These are phyloP conservation scores for Leptobrachium leishanense DNA, from an alignment of 2,113 vertebrate genomes.

Conservation along the genomic window DNA sequence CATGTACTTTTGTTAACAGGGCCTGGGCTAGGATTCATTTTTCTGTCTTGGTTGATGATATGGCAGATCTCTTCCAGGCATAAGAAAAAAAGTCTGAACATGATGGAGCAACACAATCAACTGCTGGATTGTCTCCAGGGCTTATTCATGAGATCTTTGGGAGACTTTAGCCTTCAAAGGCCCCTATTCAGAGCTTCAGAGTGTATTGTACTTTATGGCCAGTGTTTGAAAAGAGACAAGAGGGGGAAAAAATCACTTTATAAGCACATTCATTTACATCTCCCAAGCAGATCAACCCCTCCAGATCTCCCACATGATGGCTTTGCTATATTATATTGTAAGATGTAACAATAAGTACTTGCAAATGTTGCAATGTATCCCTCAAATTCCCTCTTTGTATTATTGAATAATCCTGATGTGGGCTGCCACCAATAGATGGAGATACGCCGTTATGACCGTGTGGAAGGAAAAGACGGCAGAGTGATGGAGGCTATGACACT, in stretches of 20 bases:
- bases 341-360: too few species aligned
- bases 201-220: neutral
- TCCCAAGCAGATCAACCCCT: neutral
- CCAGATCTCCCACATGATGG: conserved; percentile 7
- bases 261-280: conserved; percentile 1
- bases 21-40: neutral
- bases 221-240: neutral
- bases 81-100: conserved; percentile 5
- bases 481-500: too few species aligned
- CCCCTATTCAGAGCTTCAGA: conserved; percentile 4
- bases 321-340: too few species aligned
- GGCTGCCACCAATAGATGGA: too few species aligned
- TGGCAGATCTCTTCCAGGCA: conserved; percentile 6
- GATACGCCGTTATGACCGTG: too few species aligned
- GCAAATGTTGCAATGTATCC: too few species aligned
- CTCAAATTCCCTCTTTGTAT: too few species aligned
- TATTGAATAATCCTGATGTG: too few species aligned
- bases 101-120: neutral
- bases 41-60: conserved; percentile 8
- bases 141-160: conserved; percentile 20
- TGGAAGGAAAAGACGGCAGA: too few species aligned
- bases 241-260: neutral
- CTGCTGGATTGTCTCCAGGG: conserved; percentile 29
- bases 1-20: neutral
- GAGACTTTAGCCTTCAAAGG: neutral